phyloP scores from a whole-genome alignment of 2,888 invertebrate species.

The Halocaridina rubra region DNA sequence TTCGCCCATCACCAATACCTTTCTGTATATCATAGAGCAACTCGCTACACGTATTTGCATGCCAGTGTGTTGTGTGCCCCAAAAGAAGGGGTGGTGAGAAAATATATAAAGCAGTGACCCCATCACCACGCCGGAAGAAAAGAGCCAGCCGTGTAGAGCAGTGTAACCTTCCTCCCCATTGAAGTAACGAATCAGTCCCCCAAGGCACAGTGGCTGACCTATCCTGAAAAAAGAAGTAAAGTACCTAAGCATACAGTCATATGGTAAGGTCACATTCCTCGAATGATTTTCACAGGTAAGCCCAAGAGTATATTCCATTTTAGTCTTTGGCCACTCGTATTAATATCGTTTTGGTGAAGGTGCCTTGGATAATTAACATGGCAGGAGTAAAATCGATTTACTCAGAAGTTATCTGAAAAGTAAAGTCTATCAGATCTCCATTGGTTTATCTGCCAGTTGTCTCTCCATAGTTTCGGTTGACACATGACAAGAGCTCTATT shows the following conservation, averaged over 20 bases:
- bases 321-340: too few relatives aligned
- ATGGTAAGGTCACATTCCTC: too few relatives aligned
- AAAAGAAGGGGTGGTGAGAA: constrained; percentile 88
- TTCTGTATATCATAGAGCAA: constrained; percentile 86
- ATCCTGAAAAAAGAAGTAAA: constrained; percentile 35
- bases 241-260: neutral
- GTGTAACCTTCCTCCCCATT: constrained; percentile 47
- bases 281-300: too few relatives aligned
- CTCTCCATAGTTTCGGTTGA: too few relatives aligned
- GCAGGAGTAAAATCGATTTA: too few relatives aligned
- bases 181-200: constrained; percentile 54
- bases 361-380: too few relatives aligned
- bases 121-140: constrained; percentile 79
- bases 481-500: too few relatives aligned
- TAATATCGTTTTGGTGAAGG: too few relatives aligned
- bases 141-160: constrained; percentile 77
- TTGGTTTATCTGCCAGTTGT: too few relatives aligned
- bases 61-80: constrained; percentile 83
- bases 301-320: too few relatives aligned
- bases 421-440: too few relatives aligned
- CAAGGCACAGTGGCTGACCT: constrained; percentile 50
- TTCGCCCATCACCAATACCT: constrained; percentile 73
- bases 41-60: constrained; percentile 86
- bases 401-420: too few relatives aligned
- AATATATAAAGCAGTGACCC: constrained; percentile 82